Conservation (phyloP, 64 coral and sea anemone species). For the Montipora efflorescens region DNA sequence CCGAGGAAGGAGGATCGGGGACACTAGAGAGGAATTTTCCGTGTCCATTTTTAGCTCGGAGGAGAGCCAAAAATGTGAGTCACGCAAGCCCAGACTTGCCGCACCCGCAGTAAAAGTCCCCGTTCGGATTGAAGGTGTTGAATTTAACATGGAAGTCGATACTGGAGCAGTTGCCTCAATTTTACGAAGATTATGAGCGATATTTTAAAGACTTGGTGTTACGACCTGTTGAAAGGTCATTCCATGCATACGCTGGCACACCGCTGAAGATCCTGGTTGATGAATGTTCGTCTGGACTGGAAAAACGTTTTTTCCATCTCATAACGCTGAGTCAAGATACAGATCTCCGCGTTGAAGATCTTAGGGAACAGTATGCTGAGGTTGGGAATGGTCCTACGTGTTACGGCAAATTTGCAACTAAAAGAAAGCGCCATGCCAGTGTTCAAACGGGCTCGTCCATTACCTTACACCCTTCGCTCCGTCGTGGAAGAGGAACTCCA, state of each 20-base stretch:
- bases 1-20: neutral
- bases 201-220: constrained; percentile 21
- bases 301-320: constrained; percentile 1
- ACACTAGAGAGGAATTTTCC: neutral
- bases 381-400: constrained; percentile 3
- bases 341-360: neutral
- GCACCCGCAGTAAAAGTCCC: constrained; percentile 16
- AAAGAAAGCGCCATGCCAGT: constrained; percentile 4
- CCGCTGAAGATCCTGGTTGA: neutral
- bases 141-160: neutral
- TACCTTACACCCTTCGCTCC: constrained; percentile 24
- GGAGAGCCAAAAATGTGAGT: neutral
- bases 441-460: constrained; percentile 11
- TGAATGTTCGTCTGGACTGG: constrained; percentile 27
- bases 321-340: neutral
- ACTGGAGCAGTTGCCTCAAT: constrained; percentile 5
- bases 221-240: constrained; percentile 14
- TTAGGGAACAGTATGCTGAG: neutral
- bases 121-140: constrained; percentile 37
- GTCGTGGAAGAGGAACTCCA: constrained; percentile 18
- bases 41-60: neutral
- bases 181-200: constrained; percentile 16
- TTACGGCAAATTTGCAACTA: neutral
- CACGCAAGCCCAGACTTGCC: neutral
- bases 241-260: constrained; percentile 49